phyloP scores from a whole-genome alignment of 1,140 invertebrate genomes.

The Brachionus paranguensis region DNA sequence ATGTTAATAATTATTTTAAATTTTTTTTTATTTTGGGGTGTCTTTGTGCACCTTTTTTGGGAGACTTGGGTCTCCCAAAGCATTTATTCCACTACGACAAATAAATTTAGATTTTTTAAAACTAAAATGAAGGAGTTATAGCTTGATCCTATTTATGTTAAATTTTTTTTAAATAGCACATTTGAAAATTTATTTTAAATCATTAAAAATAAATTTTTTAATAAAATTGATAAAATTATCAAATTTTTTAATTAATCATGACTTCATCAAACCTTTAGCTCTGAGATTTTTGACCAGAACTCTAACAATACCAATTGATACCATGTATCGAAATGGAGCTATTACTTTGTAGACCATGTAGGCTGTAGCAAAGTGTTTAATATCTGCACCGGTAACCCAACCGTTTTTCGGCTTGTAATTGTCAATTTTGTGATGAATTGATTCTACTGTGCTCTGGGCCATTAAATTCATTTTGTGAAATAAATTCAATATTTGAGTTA shows the following conservation, averaged over 20 bases:
- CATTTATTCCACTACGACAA: too few relatives aligned
- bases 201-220: not conserved
- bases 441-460: not conserved
- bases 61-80: too few relatives aligned
- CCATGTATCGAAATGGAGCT: constrained; percentile 37
- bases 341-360: constrained; percentile 40
- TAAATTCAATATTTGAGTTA: constrained; percentile 13
- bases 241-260: not conserved
- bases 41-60: too few relatives aligned
- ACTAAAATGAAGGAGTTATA: too few relatives aligned
- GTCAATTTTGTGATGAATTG: constrained; percentile 31
- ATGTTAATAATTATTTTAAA: too few relatives aligned
- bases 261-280: constrained; percentile 2
- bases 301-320: constrained; percentile 27
- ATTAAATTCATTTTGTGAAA: constrained; percentile 19
- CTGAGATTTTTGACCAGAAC: not conserved
- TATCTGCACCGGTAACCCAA: constrained; percentile 21
- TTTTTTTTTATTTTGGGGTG: too few relatives aligned
- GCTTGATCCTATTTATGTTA: too few relatives aligned
- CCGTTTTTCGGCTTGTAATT: constrained; percentile 28
- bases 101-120: too few relatives aligned
- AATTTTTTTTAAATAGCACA: not conserved
- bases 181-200: not conserved
- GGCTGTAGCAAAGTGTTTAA: constrained; percentile 37
- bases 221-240: not conserved